Percentiles rank a stretch among this genome's conserved stretches.
Conservation (phyloP, 2,888 invertebrate species). For the Pharmacophagus antenor region DNA sequence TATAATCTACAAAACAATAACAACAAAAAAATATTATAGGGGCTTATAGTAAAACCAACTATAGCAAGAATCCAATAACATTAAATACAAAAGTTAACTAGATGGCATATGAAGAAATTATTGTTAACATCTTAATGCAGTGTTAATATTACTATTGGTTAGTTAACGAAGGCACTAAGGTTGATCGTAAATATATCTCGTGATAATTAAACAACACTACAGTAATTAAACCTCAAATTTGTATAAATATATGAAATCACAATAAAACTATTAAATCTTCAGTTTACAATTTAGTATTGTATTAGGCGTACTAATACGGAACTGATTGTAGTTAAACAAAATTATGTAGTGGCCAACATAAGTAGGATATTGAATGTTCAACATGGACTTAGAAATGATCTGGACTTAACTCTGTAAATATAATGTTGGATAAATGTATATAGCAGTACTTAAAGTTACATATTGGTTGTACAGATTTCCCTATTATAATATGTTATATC, state of each 20-base stretch:
- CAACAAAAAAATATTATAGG: not conserved
- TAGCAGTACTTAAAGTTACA: not conserved
- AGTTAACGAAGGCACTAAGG: slow-evolving; percentile 2
- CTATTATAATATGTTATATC: not conserved
- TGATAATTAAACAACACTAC: not conserved
- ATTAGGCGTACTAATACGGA: slow-evolving; percentile 9
- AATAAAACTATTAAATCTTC: not conserved
- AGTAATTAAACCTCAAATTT: not conserved
- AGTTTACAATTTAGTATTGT: slow-evolving; percentile 3
- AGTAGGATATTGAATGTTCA: not conserved
- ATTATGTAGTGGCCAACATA: not conserved
- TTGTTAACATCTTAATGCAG: slow-evolving; percentile 1
- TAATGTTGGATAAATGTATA: not conserved
- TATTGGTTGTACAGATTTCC: not conserved
- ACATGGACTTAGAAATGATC: slow-evolving; percentile 24
- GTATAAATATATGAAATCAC: not conserved
- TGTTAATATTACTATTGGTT: not conserved
- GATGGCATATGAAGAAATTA: not conserved
- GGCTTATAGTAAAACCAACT: slow-evolving; percentile 21
- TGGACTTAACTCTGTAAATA: slow-evolving; percentile 4
- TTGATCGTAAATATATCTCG: slow-evolving; percentile 2
- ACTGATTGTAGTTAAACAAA: slow-evolving; percentile 10
- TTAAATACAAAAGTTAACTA: not conserved
- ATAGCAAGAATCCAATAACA: not conserved
- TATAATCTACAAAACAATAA: slow-evolving; percentile 21